phyloP scores from a whole-genome alignment of 2,113 vertebrate species.

The Vireo altiloquus region DNA sequence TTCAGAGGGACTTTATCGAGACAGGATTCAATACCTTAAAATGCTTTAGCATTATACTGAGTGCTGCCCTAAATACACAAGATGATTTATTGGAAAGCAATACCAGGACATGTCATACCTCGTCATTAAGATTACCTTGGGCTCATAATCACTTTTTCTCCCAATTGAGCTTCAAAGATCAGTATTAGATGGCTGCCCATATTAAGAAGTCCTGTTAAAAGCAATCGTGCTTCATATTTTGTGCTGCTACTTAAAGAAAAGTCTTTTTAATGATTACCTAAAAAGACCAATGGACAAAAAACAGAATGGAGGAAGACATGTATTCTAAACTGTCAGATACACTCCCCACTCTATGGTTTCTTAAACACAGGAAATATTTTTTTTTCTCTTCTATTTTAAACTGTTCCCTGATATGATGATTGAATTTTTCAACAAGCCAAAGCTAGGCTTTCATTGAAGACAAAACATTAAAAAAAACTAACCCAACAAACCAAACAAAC shows the following conservation, averaged over 20 bases:
- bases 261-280: neutral
- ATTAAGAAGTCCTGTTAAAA: neutral
- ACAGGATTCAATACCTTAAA: neutral
- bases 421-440: neutral
- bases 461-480: neutral
- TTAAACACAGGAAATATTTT: neutral
- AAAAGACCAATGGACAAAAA: neutral
- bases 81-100: slow-evolving; percentile 43
- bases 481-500: neutral
- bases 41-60: neutral
- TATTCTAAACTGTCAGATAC: neutral
- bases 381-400: neutral
- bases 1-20: neutral
- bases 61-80: neutral
- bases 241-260: neutral
- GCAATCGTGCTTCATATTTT: neutral
- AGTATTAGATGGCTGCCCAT: neutral
- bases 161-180: slow-evolving; percentile 19
- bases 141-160: neutral
- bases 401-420: neutral
- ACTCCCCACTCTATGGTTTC: neutral
- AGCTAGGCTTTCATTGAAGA: neutral
- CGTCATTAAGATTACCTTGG: neutral
- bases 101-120: neutral
- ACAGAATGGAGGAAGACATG: neutral